Evolutionary conservation across 2,797 vertebrate species (phyloP).

Genomic region (Crocidura indochinensis): DNA sequence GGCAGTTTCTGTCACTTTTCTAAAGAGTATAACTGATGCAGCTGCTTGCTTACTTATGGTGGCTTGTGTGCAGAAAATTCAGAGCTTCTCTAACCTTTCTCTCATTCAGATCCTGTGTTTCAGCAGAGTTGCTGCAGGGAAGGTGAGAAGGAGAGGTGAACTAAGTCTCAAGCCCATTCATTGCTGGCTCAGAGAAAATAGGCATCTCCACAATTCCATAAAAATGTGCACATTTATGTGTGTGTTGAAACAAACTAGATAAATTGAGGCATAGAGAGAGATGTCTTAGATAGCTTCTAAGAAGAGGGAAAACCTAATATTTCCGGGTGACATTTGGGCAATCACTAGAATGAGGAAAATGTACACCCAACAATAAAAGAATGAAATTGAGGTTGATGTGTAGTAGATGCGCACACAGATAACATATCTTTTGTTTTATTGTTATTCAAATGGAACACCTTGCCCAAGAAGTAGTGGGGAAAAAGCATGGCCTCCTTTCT

Average conservation of each 20-base stretch:
- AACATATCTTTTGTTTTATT: too few species aligned
- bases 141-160: rapidly evolving
- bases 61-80: not conserved
- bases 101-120: too few species aligned
- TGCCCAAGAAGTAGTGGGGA: not conserved
- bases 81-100: too few species aligned
- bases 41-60: not conserved
- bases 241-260: not conserved
- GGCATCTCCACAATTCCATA: not conserved
- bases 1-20: not conserved
- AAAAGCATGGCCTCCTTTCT: not conserved
- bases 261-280: not conserved
- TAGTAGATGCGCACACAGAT: not conserved
- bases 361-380: too few species aligned
- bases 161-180: not conserved
- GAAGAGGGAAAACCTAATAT: too few species aligned
- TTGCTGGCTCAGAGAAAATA: not conserved
- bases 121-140: too few species aligned
- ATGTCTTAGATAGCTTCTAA: not conserved
- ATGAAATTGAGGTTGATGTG: too few species aligned
- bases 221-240: not conserved
- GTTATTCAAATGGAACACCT: not conserved
- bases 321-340: too few species aligned
- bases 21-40: not conserved
- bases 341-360: too few species aligned